Evolutionary conservation across 2,888 invertebrate genomes (phyloP).

Genomic region (Anagyrus pseudococci): DNA sequence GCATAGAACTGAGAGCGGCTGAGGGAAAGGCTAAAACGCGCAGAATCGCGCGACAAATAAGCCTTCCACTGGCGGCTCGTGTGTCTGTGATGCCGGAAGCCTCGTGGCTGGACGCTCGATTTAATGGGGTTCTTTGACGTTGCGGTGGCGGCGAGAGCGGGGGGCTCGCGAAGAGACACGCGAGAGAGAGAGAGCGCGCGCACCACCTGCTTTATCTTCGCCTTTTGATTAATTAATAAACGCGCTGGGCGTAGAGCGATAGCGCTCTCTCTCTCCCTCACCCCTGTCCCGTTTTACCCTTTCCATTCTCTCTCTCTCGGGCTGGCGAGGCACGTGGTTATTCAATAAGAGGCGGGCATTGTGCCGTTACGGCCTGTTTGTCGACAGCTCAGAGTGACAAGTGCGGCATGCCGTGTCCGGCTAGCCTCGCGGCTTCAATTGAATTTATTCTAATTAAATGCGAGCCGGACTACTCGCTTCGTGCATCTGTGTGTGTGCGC

Average conservation of each 20-base stretch:
- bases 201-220: slow-evolving; percentile 3
- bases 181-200: no score
- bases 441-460: slow-evolving; percentile 19
- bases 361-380: not conserved
- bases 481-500: no score
- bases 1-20: not conserved
- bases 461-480: no score
- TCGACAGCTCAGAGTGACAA: not conserved
- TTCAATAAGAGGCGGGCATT: slow-evolving; percentile 4
- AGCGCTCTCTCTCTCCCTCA: no score
- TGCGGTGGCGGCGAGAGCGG: not conserved
- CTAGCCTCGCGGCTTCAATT: not conserved
- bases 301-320: no score
- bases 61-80: no score
- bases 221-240: slow-evolving; percentile 17
- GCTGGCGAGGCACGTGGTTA: not conserved
- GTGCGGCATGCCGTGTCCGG: not conserved
- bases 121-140: slow-evolving; percentile 16
- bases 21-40: not conserved
- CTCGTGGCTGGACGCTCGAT: not conserved
- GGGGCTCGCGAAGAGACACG: not conserved
- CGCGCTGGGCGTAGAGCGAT: no score
- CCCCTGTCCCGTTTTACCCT: no score
- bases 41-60: slow-evolving; percentile 15
- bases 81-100: no score